Conservation (phyloP, 2,113 vertebrate species). For the Lampris megalopsis region DNA sequence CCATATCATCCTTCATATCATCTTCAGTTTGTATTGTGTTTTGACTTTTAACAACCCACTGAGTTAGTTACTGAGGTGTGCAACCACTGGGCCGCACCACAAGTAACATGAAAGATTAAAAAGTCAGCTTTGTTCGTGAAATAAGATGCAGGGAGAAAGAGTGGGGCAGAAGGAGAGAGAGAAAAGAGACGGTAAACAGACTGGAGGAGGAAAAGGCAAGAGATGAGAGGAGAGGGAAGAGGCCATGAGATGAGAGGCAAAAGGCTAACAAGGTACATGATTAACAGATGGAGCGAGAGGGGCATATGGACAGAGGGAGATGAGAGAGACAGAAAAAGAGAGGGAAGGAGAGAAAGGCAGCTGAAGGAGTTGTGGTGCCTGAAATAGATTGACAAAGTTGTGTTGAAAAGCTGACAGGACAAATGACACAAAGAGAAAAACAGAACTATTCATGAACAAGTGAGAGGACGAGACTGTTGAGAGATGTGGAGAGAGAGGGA, state of each 20-base stretch:
- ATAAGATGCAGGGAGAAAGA: too few species aligned
- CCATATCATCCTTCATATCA: too few species aligned
- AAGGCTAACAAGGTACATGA: too few species aligned
- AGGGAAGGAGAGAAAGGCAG: not conserved
- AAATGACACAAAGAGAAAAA: conserved; percentile 31
- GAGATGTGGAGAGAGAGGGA: conserved; percentile 11
- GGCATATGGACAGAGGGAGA: not conserved
- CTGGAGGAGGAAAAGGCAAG: not conserved
- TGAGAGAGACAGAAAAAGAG: conserved; percentile 23
- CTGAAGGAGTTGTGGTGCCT: not conserved
- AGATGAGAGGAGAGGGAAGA: not conserved
- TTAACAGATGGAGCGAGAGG: not conserved
- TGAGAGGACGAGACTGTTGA: conserved; percentile 17
- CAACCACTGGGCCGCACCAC: too few species aligned
- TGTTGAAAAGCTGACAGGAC: conserved; percentile 14
- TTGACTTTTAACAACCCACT: too few species aligned
- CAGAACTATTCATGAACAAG: not conserved
- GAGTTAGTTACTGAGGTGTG: too few species aligned
- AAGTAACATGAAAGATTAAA: conserved; percentile 23
- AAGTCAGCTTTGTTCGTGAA: not conserved
- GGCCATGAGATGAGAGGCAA: not conserved
- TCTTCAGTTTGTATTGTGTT: too few species aligned
- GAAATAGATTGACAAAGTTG: conserved; percentile 24
- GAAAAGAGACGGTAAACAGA: not conserved
- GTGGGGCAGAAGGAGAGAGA: not conserved